These are phyloP conservation scores for Drosophila prolongata DNA, from an alignment of 2,888 invertebrate genomes.

Conservation along the genomic window DNA sequence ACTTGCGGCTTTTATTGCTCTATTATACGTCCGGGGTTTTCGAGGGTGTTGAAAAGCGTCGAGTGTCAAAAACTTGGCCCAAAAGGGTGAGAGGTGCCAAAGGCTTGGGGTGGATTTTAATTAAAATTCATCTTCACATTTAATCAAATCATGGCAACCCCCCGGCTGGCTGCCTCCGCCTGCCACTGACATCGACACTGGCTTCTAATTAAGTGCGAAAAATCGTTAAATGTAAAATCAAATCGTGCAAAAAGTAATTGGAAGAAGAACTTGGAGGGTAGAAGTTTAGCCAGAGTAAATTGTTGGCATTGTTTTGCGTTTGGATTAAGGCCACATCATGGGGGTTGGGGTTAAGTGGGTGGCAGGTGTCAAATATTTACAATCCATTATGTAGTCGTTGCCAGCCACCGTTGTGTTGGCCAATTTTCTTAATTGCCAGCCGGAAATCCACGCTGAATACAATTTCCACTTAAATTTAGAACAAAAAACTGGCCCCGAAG, in stretches of 20 bases:
- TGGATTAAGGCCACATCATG: conserved; percentile 69
- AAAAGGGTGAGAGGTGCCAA: conserved; percentile 4
- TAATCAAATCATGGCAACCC: conserved; percentile 83
- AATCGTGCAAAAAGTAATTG: conserved; percentile 83
- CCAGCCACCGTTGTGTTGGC: conserved; percentile 37
- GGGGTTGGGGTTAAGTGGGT: conserved; percentile 32
- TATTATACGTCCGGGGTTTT: conserved; percentile 54
- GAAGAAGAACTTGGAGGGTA: conserved; percentile 50
- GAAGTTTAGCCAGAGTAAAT: conserved; percentile 63
- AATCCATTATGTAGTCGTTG: conserved; percentile 71
- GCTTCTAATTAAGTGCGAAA: conserved; percentile 85
- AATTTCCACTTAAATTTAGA: conserved; percentile 24
- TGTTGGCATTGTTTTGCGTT: conserved; percentile 56
- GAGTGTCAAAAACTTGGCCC: conserved; percentile 48
- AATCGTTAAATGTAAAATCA: conserved; percentile 84
- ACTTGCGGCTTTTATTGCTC: conserved; percentile 78
- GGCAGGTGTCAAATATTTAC: conserved; percentile 72
- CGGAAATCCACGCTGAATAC: conserved; percentile 27
- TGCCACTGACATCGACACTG: conserved; percentile 77
- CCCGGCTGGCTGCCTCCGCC: conserved; percentile 58
- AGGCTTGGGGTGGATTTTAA: conserved; percentile 74
- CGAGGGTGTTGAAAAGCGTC: conserved; percentile 12
- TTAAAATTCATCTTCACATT: conserved; percentile 85
- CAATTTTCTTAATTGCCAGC: conserved; percentile 70
- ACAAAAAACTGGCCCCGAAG: conserved; percentile 23